Conservation (phyloP, 2,888 invertebrate genomes). For the Latrodectus elegans region DNA sequence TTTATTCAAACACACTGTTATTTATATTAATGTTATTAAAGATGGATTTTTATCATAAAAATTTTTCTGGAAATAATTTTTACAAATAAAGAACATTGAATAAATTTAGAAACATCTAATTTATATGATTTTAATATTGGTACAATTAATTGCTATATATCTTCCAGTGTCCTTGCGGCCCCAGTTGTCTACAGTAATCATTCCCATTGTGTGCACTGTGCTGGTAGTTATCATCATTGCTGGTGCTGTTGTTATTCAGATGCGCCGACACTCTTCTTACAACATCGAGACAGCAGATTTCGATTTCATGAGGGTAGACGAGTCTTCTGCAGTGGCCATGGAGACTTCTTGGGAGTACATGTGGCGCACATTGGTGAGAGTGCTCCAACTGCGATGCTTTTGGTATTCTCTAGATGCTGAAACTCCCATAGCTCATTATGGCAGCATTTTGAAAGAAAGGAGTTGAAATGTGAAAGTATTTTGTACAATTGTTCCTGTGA, state of each 20-base stretch:
- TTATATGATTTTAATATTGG: too few relatives aligned
- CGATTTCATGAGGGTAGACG: constrained; percentile 50
- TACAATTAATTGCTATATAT: too few relatives aligned
- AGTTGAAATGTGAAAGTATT: too few relatives aligned
- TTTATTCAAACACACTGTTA: too few relatives aligned
- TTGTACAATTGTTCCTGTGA: too few relatives aligned
- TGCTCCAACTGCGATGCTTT: constrained; percentile 17
- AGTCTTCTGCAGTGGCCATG: constrained; percentile 6
- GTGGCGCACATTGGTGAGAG: constrained; percentile 20
- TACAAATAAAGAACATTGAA: too few relatives aligned
- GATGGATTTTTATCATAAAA: too few relatives aligned
- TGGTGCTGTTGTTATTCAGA: constrained; percentile 21
- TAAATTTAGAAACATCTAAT: too few relatives aligned
- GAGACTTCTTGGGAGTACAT: constrained; percentile 57
- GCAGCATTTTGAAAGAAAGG: constrained; percentile 13
- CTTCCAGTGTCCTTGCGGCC: constrained; percentile 55
- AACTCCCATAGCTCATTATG: neutral
- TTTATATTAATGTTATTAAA: too few relatives aligned
- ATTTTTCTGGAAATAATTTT: too few relatives aligned
- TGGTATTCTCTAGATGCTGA: constrained; percentile 1
- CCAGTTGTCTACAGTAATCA: constrained; percentile 56
- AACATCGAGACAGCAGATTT: constrained; percentile 64
- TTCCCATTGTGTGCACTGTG: constrained; percentile 56
- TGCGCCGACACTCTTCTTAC: constrained; percentile 15
- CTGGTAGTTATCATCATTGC: constrained; percentile 53